Evolutionary conservation across 1,140 invertebrate species (phyloP), one percentile per base, ranked within the genome.

Genomic region (Manduca sexta): DNA sequence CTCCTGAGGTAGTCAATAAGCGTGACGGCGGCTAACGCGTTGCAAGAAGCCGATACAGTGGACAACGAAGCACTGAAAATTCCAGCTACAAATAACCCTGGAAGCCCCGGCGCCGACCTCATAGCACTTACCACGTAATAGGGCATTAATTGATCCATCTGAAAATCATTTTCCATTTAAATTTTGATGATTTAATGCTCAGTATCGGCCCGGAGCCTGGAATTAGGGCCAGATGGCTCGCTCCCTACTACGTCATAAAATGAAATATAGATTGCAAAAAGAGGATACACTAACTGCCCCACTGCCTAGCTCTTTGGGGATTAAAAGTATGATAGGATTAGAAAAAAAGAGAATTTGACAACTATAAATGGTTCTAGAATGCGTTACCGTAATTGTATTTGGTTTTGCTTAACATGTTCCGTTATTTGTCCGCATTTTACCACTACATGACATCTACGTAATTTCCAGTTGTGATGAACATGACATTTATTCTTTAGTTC

Each of bases 11-110:
- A 85, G 43, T 96, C 95, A 66, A 95, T 92, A 47, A 95, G 87
- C 1, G 93, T 95, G 12, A 97, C 93, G 8, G 95, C 94, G 10
- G 95, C 92, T 13, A 97, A 81, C 6, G 94, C 94, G 78, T 96
- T 97, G 26, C 96, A 83, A 15, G 93, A 90, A 7, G 95, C 94
- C 0, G 94, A 96, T 35, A 97, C 90, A 0, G 95, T 95, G 45
- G 94, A 95, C 1, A 97, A 86, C 0, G 94, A 92, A 1, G 94
- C 95, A 42, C 89, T 90, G 65, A 90, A 90, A 11, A 90, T 84
- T 0, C 89, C 89, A 0, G 88, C 87, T 26, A 89, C 84, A 45
- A 90, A 89, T 14, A 90, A 65, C 0, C 88, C 89, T 0, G 83
- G 78, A 14, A 89, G 84, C 52, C 90, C 90, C 29, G 90, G 88